Evolutionary conservation across 2,113 vertebrate genomes (phyloP).

Genomic region (Mus pahari): DNA sequence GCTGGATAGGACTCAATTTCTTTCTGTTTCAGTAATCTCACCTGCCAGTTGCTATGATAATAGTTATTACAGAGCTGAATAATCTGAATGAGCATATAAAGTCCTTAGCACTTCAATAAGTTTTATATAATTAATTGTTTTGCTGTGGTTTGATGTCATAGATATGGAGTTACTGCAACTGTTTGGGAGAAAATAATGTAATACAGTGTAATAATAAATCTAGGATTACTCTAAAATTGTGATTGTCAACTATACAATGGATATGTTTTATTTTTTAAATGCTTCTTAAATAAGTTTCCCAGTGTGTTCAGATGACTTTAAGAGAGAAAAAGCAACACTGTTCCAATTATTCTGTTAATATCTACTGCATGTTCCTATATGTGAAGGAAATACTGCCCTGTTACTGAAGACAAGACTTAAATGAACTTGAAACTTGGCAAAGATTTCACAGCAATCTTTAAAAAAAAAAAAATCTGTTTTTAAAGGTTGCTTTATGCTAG

Average conservation of each 20-base stretch:
- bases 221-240: neutral
- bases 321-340: neutral
- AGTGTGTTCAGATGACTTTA: neutral
- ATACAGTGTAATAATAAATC: neutral
- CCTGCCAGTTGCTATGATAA: neutral
- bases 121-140: neutral
- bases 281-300: neutral
- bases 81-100: neutral
- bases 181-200: slow-evolving; percentile 10
- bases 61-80: neutral
- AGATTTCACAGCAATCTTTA: neutral
- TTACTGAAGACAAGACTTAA: neutral
- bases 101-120: neutral
- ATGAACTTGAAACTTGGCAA: neutral
- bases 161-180: neutral
- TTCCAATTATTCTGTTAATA: neutral
- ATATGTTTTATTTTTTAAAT: neutral
- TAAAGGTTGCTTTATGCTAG: neutral
- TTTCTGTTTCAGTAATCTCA: neutral
- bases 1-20: neutral
- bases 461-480: neutral
- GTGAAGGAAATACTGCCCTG: neutral
- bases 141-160: slow-evolving; percentile 24
- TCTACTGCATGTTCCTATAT: neutral
- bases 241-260: neutral